Percentiles rank a stretch among this genome's conserved stretches.
phyloP scores from a whole-genome alignment of 2,888 invertebrate species.

The Caenorhabditis afra region DNA sequence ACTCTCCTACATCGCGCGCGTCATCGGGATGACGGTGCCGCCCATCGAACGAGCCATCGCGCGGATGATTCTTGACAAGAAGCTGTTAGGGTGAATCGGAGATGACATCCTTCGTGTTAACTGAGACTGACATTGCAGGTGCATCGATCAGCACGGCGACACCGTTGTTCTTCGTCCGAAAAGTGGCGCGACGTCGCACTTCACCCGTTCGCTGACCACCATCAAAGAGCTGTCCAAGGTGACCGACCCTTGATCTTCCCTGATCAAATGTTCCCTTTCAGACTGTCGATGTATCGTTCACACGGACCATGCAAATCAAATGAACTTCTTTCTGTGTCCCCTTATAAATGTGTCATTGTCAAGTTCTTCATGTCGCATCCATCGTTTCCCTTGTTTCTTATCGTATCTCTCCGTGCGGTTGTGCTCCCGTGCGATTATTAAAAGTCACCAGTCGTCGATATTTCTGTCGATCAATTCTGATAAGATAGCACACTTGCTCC shows the following conservation, averaged over 20 bases:
- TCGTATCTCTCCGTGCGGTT: conserved; percentile 13
- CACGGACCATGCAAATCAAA: conserved; percentile 87
- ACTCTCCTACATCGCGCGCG: conserved; percentile 76
- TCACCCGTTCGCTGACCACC: conserved; percentile 39
- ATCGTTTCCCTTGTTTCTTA: neutral
- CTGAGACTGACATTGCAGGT: conserved; percentile 79
- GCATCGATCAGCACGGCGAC: conserved; percentile 96
- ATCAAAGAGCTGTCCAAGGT: conserved; percentile 51
- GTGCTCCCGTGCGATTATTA: conserved; percentile 28
- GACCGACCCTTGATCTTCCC: neutral
- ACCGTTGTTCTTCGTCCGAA: conserved; percentile 91
- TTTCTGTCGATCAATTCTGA: conserved; percentile 29
- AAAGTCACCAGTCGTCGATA: conserved; percentile 7
- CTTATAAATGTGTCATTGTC: neutral
- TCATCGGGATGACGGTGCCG: conserved; percentile 82
- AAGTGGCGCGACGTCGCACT: conserved; percentile 22
- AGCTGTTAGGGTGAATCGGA: conserved; percentile 84
- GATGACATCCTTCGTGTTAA: neutral
- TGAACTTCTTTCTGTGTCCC: neutral
- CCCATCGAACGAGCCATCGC: conserved; percentile 96
- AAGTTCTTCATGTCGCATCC: neutral
- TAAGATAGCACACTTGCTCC: conserved; percentile 37
- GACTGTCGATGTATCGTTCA: conserved; percentile 97
- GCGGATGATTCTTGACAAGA: conserved; percentile 99
- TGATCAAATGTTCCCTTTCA: conserved; percentile 12